Evolutionary conservation across 2,888 invertebrate species (phyloP).

Genomic region (Aquatica leii): DNA sequence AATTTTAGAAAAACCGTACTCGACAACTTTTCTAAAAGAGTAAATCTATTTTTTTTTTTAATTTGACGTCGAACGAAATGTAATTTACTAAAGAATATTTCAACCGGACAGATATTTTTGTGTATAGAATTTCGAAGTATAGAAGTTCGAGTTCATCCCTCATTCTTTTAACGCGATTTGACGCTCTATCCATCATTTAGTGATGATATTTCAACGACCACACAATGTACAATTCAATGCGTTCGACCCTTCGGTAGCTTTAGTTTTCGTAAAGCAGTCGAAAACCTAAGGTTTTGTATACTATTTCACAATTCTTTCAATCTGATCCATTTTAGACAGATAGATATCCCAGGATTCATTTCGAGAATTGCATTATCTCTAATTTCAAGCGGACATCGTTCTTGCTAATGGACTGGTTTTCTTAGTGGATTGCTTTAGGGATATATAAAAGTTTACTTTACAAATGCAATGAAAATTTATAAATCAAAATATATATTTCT

Average conservation of each 20-base stretch:
- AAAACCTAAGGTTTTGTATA: slow-evolving; percentile 30
- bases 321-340: slow-evolving; percentile 33
- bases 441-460: too few relatives aligned
- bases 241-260: slow-evolving; percentile 29
- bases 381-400: slow-evolving; percentile 41
- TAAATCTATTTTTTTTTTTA: not conserved
- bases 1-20: slow-evolving; percentile 3
- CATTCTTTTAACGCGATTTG: slow-evolving; percentile 33
- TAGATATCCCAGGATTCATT: slow-evolving; percentile 35
- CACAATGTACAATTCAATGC: slow-evolving; percentile 36
- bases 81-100: slow-evolving; percentile 14
- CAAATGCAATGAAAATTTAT: too few relatives aligned
- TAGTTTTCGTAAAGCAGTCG: slow-evolving; percentile 20
- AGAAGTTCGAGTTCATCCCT: slow-evolving; percentile 29
- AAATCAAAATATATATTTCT: too few relatives aligned
- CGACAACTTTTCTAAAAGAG: not conserved
- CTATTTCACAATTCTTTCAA: slow-evolving; percentile 34
- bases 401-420: slow-evolving; percentile 43
- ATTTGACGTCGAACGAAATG: not conserved
- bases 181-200: slow-evolving; percentile 42
- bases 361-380: slow-evolving; percentile 37
- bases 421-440: not conserved
- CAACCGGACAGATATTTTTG: slow-evolving; percentile 12
- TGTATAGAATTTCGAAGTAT: slow-evolving; percentile 19
- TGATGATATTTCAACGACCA: slow-evolving; percentile 38